Evolutionary conservation across 2,797 vertebrate genomes (phyloP).

Genomic region (Okamejei kenojei): DNA sequence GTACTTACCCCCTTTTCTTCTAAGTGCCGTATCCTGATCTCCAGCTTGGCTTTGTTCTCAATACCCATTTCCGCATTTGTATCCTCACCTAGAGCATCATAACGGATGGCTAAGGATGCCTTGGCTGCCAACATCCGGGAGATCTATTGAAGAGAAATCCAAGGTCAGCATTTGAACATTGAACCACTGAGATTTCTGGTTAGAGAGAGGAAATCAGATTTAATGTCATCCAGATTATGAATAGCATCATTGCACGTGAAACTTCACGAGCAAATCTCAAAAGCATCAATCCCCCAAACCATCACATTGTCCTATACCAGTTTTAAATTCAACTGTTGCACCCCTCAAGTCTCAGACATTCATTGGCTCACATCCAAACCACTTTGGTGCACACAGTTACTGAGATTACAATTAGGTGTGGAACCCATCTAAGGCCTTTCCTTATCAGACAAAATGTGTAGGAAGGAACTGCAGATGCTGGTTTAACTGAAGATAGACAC

Average conservation of each 20-base stretch:
- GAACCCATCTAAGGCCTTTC: not conserved
- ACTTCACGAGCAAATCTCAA: not conserved
- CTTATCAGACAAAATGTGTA: not conserved
- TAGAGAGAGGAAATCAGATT: not conserved
- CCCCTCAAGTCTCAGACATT: not conserved
- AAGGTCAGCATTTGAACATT: not conserved
- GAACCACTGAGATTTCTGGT: not conserved
- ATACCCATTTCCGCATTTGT: constrained; percentile 83
- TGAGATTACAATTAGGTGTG: too few relatives aligned
- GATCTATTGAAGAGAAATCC: constrained; percentile 60
- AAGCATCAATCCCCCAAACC: not conserved
- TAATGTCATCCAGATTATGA: not conserved
- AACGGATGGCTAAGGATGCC: constrained; percentile 80
- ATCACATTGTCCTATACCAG: not conserved
- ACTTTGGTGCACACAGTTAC: not conserved
- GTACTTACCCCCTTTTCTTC: constrained; percentile 87
- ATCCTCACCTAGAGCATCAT: constrained; percentile 88
- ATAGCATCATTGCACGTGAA: not conserved
- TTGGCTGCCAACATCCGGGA: constrained; percentile 96
- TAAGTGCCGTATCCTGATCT: constrained; percentile 75
- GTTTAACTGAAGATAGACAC: too few relatives aligned
- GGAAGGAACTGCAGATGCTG: too few relatives aligned
- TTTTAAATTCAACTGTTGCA: not conserved
- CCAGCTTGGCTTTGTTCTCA: constrained; percentile 89
- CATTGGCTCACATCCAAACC: not conserved